Conservation (phyloP, 92 coral and sea anemone genomes). For the Desmophyllum pertusum region DNA sequence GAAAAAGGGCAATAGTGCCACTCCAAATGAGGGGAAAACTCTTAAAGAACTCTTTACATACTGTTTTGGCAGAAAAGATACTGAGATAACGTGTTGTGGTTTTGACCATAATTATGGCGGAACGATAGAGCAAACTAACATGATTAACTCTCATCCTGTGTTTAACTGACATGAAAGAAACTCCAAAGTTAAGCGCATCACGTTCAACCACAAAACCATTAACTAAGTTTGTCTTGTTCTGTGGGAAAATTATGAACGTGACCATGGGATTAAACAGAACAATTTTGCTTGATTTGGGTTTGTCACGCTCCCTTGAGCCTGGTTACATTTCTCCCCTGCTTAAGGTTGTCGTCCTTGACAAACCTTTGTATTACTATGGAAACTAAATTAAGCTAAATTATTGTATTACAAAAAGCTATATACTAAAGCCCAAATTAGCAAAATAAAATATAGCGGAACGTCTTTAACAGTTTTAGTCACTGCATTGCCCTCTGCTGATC, state of each 20-base stretch:
- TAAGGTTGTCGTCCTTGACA: constrained; percentile 13
- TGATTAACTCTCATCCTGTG: too few species aligned
- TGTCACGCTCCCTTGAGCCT: background rate
- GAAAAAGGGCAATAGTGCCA: too few species aligned
- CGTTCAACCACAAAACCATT: too few species aligned
- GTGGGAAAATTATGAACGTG: background rate
- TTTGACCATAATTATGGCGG: too few species aligned
- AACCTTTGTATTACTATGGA: background rate
- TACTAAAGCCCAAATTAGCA: constrained; percentile 11
- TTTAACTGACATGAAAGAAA: too few species aligned
- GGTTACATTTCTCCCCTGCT: constrained; percentile 21
- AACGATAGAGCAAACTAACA: too few species aligned
- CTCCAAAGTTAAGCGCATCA: too few species aligned
- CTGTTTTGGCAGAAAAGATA: background rate
- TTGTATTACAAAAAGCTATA: background rate
- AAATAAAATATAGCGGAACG: constrained; percentile 13
- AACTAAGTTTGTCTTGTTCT: background rate
- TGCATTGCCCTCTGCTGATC: background rate
- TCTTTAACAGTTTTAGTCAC: background rate
- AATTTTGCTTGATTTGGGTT: too few species aligned
- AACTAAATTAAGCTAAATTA: background rate
- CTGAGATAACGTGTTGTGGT: background rate
- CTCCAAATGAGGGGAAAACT: constrained; percentile 1
- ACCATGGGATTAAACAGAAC: background rate
- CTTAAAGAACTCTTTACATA: constrained; percentile 1